Base-by-base conservation (phyloP, 2,113 vertebrate species). In the Crypturellus undulatus region DNA sequence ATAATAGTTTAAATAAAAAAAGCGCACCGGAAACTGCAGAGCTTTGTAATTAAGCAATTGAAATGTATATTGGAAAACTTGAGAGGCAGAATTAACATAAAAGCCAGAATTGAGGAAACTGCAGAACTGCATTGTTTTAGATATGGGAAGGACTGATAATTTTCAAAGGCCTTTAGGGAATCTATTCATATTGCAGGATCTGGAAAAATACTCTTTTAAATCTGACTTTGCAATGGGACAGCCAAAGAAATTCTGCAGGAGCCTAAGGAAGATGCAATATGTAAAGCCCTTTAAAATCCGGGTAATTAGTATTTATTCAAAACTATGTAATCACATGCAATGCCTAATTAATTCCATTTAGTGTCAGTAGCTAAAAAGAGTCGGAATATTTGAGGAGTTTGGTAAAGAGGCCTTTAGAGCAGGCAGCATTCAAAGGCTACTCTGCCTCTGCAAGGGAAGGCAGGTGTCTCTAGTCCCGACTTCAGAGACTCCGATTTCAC, bases 1-100 rank as follows among this genome's bases (percentile, higher is more conserved):
- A 4, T 18, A 11, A 0, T 1, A 13, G 49, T 49, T 22, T 87
- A 42, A 42, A n/a, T 8, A 11, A 11, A 0, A 1, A 28, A 90
- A 82, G 73, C 17, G n/a, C 65, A 49, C 67, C 32, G 92, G 93
- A 95, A 95, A 82, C 60, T 67, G 68, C 7, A 6, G 2, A 43
- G 47, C 52, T 60, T 49, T 49, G 49, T 49, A 49, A 49, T 49
- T 28, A 26, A 89, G 77, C 76, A 64, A 62, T 34, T 84, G 83
- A 85, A 79, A 58, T 51, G 54, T 49, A 4, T 67, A 11, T 10
- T 81, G 77, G 70, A 77, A 96, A 95, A 88, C 20, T n/a, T 82
- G n/a, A 63, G 52, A 85, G 36, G 10, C 0, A 11, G 30, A 76
- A 82, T 59, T 79, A 42, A 72, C 15, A 49, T 73, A 40, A 69